Percentiles rank a stretch among this genome's conserved stretches.
These are phyloP conservation scores for Streblospio benedicti DNA, from an alignment of 1,140 invertebrate species.

Conservation along the genomic window DNA sequence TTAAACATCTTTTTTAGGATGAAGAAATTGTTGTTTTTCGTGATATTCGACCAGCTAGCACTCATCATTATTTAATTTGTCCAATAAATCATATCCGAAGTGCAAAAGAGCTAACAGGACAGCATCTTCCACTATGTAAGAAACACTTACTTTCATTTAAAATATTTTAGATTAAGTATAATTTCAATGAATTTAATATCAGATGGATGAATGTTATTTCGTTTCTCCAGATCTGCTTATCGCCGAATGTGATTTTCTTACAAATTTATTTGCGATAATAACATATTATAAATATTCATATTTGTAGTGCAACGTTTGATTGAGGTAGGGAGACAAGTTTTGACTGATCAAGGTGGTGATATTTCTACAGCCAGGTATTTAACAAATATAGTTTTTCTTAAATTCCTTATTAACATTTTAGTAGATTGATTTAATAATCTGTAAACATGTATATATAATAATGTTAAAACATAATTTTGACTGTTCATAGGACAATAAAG, in stretches of 20 bases:
- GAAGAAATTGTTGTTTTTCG: conserved; percentile 66
- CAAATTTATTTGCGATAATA: background rate
- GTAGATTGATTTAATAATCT: background rate
- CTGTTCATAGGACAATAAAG: background rate
- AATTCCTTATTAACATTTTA: background rate
- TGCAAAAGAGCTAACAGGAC: conserved; percentile 56
- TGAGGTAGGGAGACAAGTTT: conserved; percentile 49
- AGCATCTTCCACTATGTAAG: conserved; percentile 60
- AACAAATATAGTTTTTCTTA: background rate
- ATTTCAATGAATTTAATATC: background rate
- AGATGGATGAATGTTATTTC: background rate
- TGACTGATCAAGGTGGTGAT: conserved; percentile 43
- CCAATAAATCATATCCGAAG: conserved; percentile 66
- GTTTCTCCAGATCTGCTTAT: background rate
- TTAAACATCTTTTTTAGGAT: conserved; percentile 58
- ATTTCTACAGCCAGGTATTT: background rate
- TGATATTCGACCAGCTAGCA: conserved; percentile 72
- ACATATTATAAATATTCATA: conserved; percentile 24
- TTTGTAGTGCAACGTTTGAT: conserved; percentile 57
- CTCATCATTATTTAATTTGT: conserved; percentile 67
- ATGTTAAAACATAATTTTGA: background rate
- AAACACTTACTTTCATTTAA: conserved; percentile 8
- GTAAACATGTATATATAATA: background rate
- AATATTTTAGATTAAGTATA: background rate
- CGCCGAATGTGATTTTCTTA: conserved; percentile 5